These are phyloP conservation scores for Erethizon dorsatum DNA, from an alignment of 2,797 vertebrate species.

Conservation along the genomic window DNA sequence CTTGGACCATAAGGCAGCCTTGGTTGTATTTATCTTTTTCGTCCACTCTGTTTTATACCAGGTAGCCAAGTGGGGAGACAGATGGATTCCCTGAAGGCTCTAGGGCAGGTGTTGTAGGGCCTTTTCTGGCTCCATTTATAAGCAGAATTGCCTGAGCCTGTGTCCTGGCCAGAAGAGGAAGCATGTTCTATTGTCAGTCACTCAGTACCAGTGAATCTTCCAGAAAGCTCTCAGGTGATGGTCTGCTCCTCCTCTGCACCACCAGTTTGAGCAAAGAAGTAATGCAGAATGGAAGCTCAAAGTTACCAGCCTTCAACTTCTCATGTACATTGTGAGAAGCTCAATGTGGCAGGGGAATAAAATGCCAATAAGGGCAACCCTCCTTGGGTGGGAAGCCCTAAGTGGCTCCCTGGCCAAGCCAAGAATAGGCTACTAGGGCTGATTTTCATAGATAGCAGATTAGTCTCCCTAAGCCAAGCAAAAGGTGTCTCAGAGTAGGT, in stretches of 20 bases:
- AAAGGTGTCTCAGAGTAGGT: neutral
- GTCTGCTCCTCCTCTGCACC: neutral
- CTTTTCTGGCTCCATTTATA: neutral
- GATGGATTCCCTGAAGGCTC: neutral
- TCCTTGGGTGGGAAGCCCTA: neutral
- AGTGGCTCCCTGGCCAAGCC: neutral
- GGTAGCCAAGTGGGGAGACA: neutral
- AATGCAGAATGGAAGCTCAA: neutral
- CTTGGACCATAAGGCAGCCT: neutral
- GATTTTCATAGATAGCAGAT: neutral
- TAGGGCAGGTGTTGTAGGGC: neutral
- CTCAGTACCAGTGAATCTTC: neutral
- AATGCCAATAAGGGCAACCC: neutral
- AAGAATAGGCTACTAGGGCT: neutral
- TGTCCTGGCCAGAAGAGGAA: neutral
- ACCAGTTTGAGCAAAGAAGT: neutral
- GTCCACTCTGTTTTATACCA: neutral
- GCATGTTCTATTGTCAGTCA: neutral
- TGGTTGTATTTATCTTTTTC: neutral
- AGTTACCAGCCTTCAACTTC: neutral
- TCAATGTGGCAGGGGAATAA: conserved; percentile 27
- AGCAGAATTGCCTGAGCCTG: neutral
- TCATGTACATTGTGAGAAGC: neutral
- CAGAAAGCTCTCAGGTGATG: neutral
- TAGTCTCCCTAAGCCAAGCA: neutral